phyloP scores from a whole-genome alignment of 2,797 vertebrate genomes.

The Okamejei kenojei region DNA sequence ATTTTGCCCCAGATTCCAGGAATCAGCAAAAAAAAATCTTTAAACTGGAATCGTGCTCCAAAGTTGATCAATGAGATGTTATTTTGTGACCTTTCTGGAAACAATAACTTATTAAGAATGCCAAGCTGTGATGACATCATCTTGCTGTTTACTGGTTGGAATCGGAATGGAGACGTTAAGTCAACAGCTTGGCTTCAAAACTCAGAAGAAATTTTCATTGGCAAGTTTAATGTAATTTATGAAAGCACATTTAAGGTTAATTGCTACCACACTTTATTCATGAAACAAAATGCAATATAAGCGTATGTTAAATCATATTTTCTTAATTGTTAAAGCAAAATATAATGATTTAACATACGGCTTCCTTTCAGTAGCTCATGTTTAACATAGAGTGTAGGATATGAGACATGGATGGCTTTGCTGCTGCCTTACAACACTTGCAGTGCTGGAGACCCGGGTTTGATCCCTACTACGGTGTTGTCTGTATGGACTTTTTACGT shows the following conservation, averaged over 20 bases:
- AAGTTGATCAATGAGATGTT: neutral
- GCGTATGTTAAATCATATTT: too few species aligned
- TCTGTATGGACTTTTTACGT: too few species aligned
- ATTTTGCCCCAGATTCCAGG: neutral
- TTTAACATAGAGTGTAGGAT: neutral
- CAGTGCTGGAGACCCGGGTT: too few species aligned
- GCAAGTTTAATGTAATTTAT: neutral
- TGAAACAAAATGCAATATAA: neutral
- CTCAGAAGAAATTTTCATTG: neutral
- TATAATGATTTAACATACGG: neutral
- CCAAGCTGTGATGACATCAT: conserved; percentile 8
- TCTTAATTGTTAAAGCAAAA: neutral
- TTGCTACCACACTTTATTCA: neutral
- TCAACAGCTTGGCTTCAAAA: neutral
- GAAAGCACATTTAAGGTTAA: neutral
- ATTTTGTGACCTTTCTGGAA: neutral
- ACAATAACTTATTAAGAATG: neutral
- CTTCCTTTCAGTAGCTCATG: neutral
- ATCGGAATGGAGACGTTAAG: neutral
- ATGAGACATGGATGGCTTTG: neutral
- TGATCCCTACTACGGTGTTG: too few species aligned
- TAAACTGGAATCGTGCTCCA: neutral
- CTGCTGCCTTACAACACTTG: too few species aligned
- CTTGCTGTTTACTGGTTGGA: neutral
- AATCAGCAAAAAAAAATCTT: too few species aligned